Conservation (phyloP, 2,797 vertebrate species). For the Acipenser ruthenus region DNA sequence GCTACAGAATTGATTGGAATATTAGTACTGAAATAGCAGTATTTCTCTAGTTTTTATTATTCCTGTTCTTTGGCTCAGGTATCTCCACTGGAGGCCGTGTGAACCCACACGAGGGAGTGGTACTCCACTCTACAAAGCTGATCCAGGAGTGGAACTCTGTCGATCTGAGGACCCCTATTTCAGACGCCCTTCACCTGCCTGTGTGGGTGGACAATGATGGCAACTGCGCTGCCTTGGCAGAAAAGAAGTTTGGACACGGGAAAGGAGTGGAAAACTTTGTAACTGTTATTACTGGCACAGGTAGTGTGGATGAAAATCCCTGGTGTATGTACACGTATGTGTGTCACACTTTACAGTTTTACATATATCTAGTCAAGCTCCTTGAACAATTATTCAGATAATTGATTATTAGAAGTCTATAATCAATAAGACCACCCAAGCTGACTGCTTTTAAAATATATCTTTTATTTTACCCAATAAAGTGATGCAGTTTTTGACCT, state of each 20-base stretch:
- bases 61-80: slow-evolving; percentile 48
- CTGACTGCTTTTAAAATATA: too few species aligned
- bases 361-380: too few species aligned
- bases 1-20: too few species aligned
- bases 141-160: slow-evolving; percentile 91
- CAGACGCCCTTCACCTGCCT: slow-evolving; percentile 78
- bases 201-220: slow-evolving; percentile 98
- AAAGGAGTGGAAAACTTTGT: slow-evolving; percentile 88
- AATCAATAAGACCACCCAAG: too few species aligned
- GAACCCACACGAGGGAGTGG: slow-evolving; percentile 83
- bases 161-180: slow-evolving; percentile 84
- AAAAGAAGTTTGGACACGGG: slow-evolving; percentile 91
- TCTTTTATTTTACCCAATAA: too few species aligned
- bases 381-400: too few species aligned
- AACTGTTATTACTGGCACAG: slow-evolving; percentile 90
- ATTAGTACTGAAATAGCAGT: too few species aligned
- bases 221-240: slow-evolving; percentile 90
- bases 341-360: too few species aligned
- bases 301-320: slow-evolving; percentile 36
- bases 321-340: too few species aligned
- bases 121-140: slow-evolving; percentile 87
- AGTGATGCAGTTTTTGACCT: too few species aligned
- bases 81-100: slow-evolving; percentile 93
- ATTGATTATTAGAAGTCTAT: too few species aligned
- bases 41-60: too few species aligned